Evolutionary conservation across 2,888 invertebrate species (phyloP).

Genomic region (Drosophila paucipuncta): DNA sequence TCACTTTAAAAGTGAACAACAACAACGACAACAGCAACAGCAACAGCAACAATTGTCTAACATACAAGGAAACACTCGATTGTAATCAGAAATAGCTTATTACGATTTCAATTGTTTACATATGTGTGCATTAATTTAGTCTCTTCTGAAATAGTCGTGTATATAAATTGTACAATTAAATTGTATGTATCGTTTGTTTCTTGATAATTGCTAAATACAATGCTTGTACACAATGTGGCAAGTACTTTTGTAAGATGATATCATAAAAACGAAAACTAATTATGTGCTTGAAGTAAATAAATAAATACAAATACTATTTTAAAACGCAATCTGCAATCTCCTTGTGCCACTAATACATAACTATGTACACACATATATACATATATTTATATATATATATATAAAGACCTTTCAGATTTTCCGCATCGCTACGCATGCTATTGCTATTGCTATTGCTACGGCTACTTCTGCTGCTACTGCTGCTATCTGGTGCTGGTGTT

Average conservation of each 20-base stretch:
- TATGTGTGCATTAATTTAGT: conserved; percentile 3
- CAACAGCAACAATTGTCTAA: conserved; percentile 3
- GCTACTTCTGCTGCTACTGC: background rate
- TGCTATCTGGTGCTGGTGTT: conserved; percentile 3
- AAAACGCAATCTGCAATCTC: conserved; percentile 43
- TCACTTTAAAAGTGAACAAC: conserved; percentile 46
- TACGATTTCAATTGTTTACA: conserved; percentile 51
- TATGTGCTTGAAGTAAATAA: conserved; percentile 50
- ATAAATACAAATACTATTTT: conserved; percentile 47
- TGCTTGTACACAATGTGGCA: conserved; percentile 17
- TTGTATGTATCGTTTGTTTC: conserved; percentile 36
- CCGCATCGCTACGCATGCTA: conserved; percentile 68
- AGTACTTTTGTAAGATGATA: conserved; percentile 50
- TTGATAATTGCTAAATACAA: conserved; percentile 50
- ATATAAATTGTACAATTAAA: conserved; percentile 5
- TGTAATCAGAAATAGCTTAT: conserved; percentile 58
- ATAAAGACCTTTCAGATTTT: conserved; percentile 71
- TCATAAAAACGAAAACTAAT: conserved; percentile 48
- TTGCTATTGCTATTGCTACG: conserved; percentile 14
- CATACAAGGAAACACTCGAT: conserved; percentile 21
- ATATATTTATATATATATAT: background rate
- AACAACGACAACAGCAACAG: conserved; percentile 12
- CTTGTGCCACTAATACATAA: conserved; percentile 27
- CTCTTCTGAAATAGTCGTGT: conserved; percentile 19
- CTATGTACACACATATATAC: background rate